A percentile compares a stretch with the other conserved stretches of the same genome.
phyloP scores from a whole-genome alignment of 2,797 vertebrate genomes.

The Parambassis ranga region DNA sequence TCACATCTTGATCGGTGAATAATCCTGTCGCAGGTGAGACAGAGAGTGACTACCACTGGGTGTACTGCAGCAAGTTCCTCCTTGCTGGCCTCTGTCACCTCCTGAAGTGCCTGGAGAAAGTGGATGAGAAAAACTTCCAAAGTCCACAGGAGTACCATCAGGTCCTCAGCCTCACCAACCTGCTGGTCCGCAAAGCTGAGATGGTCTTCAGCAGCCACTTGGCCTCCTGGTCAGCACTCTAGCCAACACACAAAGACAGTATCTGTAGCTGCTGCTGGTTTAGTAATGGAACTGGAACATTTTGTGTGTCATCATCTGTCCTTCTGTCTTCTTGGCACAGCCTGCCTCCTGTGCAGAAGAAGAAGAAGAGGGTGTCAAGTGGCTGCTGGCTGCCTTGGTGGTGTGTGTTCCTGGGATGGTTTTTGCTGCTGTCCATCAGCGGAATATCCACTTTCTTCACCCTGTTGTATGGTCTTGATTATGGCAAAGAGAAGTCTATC shows the following conservation, averaged over 20 bases:
- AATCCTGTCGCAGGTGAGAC: slow-evolving; percentile 63
- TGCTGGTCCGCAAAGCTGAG: slow-evolving; percentile 77
- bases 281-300: not conserved
- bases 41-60: slow-evolving; percentile 76
- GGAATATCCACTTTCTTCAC: slow-evolving; percentile 85
- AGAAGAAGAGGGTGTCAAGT: slow-evolving; percentile 37
- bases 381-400: slow-evolving; percentile 84
- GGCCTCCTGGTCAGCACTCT: slow-evolving; percentile 67
- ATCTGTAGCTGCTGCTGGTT: not conserved
- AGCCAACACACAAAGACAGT: not conserved
- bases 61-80: slow-evolving; percentile 80
- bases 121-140: slow-evolving; percentile 66
- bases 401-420: slow-evolving; percentile 85
- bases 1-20: not conserved
- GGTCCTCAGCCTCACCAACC: slow-evolving; percentile 50
- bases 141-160: slow-evolving; percentile 64
- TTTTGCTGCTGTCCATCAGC: slow-evolving; percentile 81
- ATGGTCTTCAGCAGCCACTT: slow-evolving; percentile 74
- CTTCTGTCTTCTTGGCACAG: slow-evolving; percentile 38
- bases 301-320: not conserved
- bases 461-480: slow-evolving; percentile 82
- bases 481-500: slow-evolving; percentile 80
- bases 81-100: slow-evolving; percentile 74
- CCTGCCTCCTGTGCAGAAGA: slow-evolving; percentile 41
- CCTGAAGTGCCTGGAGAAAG: slow-evolving; percentile 65